These are phyloP conservation scores for Trissolcus japonicus DNA, from an alignment of 2,888 invertebrate species.

Conservation along the genomic window DNA sequence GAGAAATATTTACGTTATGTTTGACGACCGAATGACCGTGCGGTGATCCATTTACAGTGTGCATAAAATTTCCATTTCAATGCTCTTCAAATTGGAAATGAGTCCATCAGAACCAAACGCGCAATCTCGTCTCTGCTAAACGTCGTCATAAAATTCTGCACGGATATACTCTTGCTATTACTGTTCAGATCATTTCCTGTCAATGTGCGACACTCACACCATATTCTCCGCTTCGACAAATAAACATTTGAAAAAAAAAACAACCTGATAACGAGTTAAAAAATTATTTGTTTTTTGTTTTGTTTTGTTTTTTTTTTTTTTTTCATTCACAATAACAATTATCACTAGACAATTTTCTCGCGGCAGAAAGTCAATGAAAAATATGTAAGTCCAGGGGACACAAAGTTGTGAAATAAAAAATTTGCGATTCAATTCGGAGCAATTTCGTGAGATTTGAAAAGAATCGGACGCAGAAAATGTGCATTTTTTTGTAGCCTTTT, in stretches of 20 bases:
- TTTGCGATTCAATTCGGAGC: slow-evolving; percentile 40
- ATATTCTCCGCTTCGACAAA: slow-evolving; percentile 33
- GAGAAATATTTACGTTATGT: neutral
- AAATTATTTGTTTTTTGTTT: neutral
- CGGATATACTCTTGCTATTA: slow-evolving; percentile 40
- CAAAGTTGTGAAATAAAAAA: neutral
- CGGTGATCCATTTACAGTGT: neutral
- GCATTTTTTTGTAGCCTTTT: slow-evolving; percentile 7
- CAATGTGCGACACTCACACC: slow-evolving; percentile 50
- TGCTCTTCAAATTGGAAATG: slow-evolving; percentile 32
- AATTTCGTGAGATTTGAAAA: slow-evolving; percentile 31
- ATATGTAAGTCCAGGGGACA: neutral
- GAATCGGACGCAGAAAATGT: slow-evolving; percentile 26
- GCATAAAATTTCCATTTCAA: slow-evolving; percentile 14
- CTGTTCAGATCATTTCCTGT: slow-evolving; percentile 52
- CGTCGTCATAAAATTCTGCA: slow-evolving; percentile 41
- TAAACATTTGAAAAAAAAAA: slow-evolving; percentile 16
- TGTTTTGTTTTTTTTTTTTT: no score
- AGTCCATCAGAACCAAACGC: slow-evolving; percentile 36
- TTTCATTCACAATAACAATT: neutral
- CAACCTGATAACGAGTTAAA: neutral
- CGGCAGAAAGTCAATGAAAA: neutral
- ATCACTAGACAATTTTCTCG: neutral
- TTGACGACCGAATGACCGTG: slow-evolving; percentile 1
- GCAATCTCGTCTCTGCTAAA: slow-evolving; percentile 32